These are phyloP conservation scores for Watsonalla binaria DNA, from an alignment of 2,888 invertebrate genomes.

Conservation along the genomic window DNA sequence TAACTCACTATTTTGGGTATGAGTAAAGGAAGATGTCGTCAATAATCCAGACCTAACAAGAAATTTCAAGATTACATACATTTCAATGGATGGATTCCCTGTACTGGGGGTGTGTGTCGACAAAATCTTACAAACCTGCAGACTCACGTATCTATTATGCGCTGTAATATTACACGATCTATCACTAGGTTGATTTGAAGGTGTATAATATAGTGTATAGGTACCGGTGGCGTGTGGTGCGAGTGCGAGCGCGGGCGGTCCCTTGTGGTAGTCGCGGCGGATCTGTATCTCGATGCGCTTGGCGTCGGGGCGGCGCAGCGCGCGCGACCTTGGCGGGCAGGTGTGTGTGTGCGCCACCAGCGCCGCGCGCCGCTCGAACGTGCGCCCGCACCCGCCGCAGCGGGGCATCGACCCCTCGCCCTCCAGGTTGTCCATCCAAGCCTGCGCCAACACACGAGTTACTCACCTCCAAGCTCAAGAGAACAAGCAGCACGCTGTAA, in stretches of 20 bases:
- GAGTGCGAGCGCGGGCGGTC: conserved; percentile 19
- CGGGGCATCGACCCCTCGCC: conserved; percentile 79
- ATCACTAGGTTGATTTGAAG: no score
- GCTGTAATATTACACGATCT: no score
- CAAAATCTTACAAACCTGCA: no score
- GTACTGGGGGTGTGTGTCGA: no score
- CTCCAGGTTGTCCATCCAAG: conserved; percentile 83
- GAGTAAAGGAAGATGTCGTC: no score
- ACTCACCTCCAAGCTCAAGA: no score
- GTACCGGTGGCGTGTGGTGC: conserved; percentile 14
- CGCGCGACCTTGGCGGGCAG: conserved; percentile 76
- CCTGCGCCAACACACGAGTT: conserved; percentile 34
- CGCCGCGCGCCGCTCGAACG: conserved; percentile 86
- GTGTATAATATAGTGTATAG: background rate
- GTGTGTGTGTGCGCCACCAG: conserved; percentile 84
- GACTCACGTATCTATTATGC: no score
- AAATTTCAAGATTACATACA: no score
- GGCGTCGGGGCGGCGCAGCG: conserved; percentile 36
- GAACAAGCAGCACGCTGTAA: no score
- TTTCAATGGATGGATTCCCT: no score
- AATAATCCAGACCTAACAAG: no score
- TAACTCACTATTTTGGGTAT: no score
- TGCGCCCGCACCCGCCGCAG: conserved; percentile 84
- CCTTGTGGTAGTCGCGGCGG: conserved; percentile 66
- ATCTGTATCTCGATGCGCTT: conserved; percentile 68